Conservation (phyloP, 2,888 invertebrate species). For the Clivina fossor region DNA sequence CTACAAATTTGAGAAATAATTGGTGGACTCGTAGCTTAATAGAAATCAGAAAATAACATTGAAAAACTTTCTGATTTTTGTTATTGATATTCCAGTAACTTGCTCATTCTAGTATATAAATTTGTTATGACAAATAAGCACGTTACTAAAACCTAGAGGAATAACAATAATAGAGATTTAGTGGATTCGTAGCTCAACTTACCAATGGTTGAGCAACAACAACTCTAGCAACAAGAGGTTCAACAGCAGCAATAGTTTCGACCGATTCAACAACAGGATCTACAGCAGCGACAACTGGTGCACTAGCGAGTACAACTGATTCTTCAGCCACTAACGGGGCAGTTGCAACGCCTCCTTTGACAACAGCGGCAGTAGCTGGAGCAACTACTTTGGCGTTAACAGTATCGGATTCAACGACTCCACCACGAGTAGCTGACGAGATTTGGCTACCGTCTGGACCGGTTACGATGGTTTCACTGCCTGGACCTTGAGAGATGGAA, state of each 20-base stretch:
- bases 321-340: slow-evolving; percentile 5
- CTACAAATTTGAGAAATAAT: too few species aligned
- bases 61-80: too few species aligned
- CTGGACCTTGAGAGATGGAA: slow-evolving; percentile 49
- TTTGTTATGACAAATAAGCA: too few species aligned
- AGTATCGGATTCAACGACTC: slow-evolving; percentile 39
- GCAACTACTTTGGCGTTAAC: slow-evolving; percentile 35
- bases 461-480: slow-evolving; percentile 50
- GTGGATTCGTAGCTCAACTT: too few species aligned
- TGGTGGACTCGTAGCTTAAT: too few species aligned
- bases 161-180: too few species aligned
- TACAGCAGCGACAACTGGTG: slow-evolving; percentile 10
- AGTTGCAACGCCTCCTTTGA: slow-evolving; percentile 19
- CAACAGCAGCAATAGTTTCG: background rate
- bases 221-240: slow-evolving; percentile 10
- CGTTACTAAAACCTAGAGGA: too few species aligned
- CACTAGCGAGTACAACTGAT: background rate
- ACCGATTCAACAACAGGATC: background rate
- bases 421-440: slow-evolving; percentile 44
- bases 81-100: too few species aligned
- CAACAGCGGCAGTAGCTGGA: slow-evolving; percentile 37
- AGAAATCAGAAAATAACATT: too few species aligned
- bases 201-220: slow-evolving; percentile 7
- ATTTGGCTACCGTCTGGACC: slow-evolving; percentile 52
- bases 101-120: too few species aligned